A percentile compares a stretch with the other conserved stretches of the same genome.
Conservation (phyloP, 1,140 invertebrate species). For the Hestina assimilis region DNA sequence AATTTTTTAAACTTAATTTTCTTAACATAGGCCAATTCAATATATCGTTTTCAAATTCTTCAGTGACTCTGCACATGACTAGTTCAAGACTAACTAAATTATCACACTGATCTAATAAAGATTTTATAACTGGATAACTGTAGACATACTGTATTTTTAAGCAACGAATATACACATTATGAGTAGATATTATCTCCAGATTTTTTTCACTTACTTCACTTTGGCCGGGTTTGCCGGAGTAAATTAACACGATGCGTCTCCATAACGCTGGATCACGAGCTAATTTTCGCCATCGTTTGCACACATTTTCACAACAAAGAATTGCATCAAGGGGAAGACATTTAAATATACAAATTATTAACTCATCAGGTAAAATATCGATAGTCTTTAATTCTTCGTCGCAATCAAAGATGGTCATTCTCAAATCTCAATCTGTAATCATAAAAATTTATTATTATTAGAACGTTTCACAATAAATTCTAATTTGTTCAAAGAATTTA, state of each 20-base stretch:
- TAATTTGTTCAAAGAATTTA: not conserved
- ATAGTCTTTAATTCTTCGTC: conserved; percentile 29
- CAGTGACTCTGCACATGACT: conserved; percentile 61
- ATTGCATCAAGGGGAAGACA: conserved; percentile 55
- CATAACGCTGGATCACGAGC: conserved; percentile 53
- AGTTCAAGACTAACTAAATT: conserved; percentile 62
- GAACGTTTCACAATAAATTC: not conserved
- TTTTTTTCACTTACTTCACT: conserved; percentile 57
- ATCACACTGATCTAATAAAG: conserved; percentile 52
- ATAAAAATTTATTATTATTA: not conserved
- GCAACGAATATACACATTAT: conserved; percentile 44
- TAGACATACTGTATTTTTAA: conserved; percentile 70
- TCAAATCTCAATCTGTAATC: conserved; percentile 14
- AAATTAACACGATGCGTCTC: conserved; percentile 53
- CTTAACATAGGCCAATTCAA: conserved; percentile 56
- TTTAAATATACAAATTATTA: conserved; percentile 64
- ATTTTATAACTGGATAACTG: conserved; percentile 51
- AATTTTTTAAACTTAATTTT: conserved; percentile 65
- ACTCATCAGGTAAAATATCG: conserved; percentile 65
- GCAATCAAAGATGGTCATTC: conserved; percentile 36
- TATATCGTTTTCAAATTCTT: conserved; percentile 58
- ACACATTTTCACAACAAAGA: conserved; percentile 55
- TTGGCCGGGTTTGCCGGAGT: conserved; percentile 58
- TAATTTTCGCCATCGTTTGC: conserved; percentile 56
- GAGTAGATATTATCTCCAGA: conserved; percentile 50